These are phyloP conservation scores for Rhyacichthys aspro DNA, from an alignment of 2,797 vertebrate species.

Conservation along the genomic window DNA sequence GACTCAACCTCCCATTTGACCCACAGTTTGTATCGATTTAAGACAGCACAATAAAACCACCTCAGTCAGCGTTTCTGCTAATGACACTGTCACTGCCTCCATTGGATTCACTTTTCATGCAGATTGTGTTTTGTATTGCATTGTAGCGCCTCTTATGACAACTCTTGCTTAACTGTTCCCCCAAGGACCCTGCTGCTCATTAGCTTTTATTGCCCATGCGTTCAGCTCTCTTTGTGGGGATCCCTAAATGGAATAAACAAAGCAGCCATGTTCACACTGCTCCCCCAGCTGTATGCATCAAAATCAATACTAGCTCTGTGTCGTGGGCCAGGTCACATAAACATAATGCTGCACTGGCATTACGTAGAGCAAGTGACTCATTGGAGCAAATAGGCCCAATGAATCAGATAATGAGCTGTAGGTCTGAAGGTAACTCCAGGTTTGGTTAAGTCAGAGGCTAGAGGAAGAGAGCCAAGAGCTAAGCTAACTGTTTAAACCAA, in stretches of 20 bases:
- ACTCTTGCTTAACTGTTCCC: slow-evolving; percentile 10
- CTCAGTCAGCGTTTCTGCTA: no score
- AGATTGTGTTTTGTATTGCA: no score
- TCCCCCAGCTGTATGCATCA: slow-evolving; percentile 21
- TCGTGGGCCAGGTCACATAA: not conserved
- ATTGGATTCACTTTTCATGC: no score
- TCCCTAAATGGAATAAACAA: slow-evolving; percentile 23
- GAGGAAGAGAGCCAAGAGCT: no score
- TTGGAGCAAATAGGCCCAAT: not conserved
- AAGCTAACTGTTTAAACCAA: not conserved
- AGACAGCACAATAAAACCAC: no score
- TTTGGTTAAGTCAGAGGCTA: not conserved
- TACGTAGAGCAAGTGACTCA: slow-evolving; percentile 3
- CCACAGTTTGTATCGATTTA: no score
- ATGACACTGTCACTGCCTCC: no score
- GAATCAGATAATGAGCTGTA: not conserved
- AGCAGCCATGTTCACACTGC: not conserved
- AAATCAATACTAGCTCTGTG: not conserved
- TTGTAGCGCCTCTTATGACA: no score
- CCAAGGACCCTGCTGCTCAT: slow-evolving; percentile 16
- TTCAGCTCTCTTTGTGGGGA: slow-evolving; percentile 25
- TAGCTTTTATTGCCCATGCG: slow-evolving; percentile 19
- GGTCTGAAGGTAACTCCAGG: no score
- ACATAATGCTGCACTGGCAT: not conserved
- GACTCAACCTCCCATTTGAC: no score